Conservation (phyloP, 1,140 invertebrate species). For the Gonatopus flavifemur region DNA sequence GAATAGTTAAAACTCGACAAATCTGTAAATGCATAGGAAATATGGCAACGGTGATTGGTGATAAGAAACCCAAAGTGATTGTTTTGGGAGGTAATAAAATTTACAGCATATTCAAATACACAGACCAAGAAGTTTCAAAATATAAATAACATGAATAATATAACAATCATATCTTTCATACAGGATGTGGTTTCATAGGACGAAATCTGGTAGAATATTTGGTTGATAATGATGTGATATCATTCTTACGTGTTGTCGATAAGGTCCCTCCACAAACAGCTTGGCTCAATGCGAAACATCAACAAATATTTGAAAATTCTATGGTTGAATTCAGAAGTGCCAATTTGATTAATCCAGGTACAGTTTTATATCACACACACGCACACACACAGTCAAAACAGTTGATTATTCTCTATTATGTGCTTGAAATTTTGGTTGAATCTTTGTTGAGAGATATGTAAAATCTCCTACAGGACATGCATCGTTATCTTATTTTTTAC, state of each 20-base stretch:
- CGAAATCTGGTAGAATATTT: slow-evolving; percentile 84
- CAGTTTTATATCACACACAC: no score
- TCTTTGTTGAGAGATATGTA: no score
- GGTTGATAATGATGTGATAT: slow-evolving; percentile 75
- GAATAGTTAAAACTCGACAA: background rate
- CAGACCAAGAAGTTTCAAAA: slow-evolving; percentile 1
- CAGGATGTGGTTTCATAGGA: slow-evolving; percentile 91
- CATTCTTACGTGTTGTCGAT: slow-evolving; percentile 79
- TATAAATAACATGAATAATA: slow-evolving; percentile 18
- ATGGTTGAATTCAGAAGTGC: slow-evolving; percentile 87
- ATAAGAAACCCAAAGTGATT: slow-evolving; percentile 49
- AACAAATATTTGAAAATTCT: slow-evolving; percentile 69
- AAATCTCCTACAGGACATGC: no score
- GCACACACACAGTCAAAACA: no score
- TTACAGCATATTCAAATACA: background rate
- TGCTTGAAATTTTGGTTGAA: no score
- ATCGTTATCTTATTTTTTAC: no score
- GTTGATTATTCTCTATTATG: no score
- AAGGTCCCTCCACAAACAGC: slow-evolving; percentile 91
- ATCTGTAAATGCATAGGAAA: slow-evolving; percentile 24
- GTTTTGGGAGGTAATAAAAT: slow-evolving; percentile 48
- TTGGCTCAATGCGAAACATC: slow-evolving; percentile 79
- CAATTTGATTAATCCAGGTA: slow-evolving; percentile 87
- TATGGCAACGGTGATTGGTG: slow-evolving; percentile 39
- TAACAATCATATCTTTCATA: slow-evolving; percentile 18